Evolutionary conservation across 2,888 invertebrate genomes (phyloP), one percentile per base, ranked within the genome.

Genomic region (Lymantria monacha): DNA sequence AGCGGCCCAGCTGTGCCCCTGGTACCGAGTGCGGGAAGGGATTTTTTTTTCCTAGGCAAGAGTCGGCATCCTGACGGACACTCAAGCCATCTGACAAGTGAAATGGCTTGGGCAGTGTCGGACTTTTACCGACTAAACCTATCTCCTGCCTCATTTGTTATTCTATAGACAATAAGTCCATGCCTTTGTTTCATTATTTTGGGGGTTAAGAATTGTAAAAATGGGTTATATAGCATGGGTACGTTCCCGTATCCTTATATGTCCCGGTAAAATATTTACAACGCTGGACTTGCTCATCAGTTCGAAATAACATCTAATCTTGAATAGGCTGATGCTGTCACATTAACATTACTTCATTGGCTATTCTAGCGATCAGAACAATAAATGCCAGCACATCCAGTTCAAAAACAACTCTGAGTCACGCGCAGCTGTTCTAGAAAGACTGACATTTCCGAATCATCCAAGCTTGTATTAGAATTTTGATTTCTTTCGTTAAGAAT

Each of bases 371-470:
- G 42, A 15, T 12, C 22, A 12, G 14, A 15, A 15, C 14, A 15
- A 15, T 22, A 38, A 38, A 38, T 38, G 38, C 38, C 38, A 38
- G 11, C 43, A 12, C 37, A 30, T 22, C 46, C 41, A 22, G 46
- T 51, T 46, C 30, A 15, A 9, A n/a, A 37, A 51, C 46, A 43
- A 42, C 43, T 7, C n/a, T 38, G 38, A 38, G 3, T 38, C 38
- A 38, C 12, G 11, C 11, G 38, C 38, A 38, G 38, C 38, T 38
- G n/a, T 38, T 12, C 7, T n/a, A 7, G 11, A n/a, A 38, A n/a
- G 38, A 12, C 7, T 38, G 38, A 38, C 38, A 38, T 38, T 38
- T 38, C 38, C 9, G 11, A 9, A 9, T 38, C 9, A 38, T 38
- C 38, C 12, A n/a, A 1, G 12, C 38, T n/a, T n/a, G 38, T 12